These are phyloP conservation scores for Drosophila neutralis DNA, from an alignment of 2,888 invertebrate genomes.

Conservation along the genomic window DNA sequence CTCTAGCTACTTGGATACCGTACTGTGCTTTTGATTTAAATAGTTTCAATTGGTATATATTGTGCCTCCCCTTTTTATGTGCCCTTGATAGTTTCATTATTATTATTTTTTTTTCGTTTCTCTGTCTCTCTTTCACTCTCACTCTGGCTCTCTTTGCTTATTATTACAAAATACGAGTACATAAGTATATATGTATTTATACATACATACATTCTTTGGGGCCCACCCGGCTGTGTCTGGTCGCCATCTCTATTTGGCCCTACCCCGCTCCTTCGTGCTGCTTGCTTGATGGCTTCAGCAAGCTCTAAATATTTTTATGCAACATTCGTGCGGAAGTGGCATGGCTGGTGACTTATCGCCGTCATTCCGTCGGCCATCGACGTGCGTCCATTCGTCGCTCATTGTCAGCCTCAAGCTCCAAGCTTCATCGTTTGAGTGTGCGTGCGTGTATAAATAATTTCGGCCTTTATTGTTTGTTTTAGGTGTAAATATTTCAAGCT, in stretches of 20 bases:
- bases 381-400: conserved; percentile 43
- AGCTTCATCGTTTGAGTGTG: conserved; percentile 37
- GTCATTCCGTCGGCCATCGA: conserved; percentile 66
- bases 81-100: conserved; percentile 50
- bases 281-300: conserved; percentile 22
- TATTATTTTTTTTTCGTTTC: conserved; percentile 28
- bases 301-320: conserved; percentile 56
- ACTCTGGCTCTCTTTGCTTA: background rate
- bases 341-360: conserved; percentile 78
- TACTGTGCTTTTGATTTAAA: conserved; percentile 63
- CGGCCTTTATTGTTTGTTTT: conserved; percentile 75
- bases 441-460: conserved; percentile 77
- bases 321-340: conserved; percentile 71
- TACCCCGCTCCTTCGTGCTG: background rate
- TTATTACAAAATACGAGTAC: conserved; percentile 30
- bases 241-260: conserved; percentile 5
- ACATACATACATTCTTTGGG: conserved; percentile 1
- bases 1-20: conserved; percentile 1
- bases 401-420: conserved; percentile 43
- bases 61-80: conserved; percentile 37
- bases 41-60: conserved; percentile 64
- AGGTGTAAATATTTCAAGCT: conserved; percentile 81
- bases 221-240: background rate
- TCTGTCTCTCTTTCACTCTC: background rate
- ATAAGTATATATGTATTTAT: background rate